Base-by-base conservation (phyloP, 2,113 vertebrate species). In the Agelaius tricolor region DNA sequence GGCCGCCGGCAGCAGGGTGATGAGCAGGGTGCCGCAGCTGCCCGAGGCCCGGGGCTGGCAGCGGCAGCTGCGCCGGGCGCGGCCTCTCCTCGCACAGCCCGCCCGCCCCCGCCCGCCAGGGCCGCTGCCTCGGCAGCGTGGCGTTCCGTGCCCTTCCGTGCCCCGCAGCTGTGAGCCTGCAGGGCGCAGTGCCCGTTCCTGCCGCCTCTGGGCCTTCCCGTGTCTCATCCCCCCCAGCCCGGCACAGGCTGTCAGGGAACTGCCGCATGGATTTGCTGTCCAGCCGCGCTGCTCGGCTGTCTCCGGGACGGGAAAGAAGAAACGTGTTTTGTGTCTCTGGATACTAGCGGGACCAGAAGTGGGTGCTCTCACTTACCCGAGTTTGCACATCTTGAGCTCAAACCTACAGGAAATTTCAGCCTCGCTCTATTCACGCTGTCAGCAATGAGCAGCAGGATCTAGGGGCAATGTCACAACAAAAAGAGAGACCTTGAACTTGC, bases 401-500 rank as follows among this genome's bases (percentile, higher is more conserved):
- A 33, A 71, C 57, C 9, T 8, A 37, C 27, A 13, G 2, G 3
- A 65, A 74, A 43, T 41, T 16, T 5, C 59, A 59, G 61, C 47
- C 43, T 18, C 44, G 23, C 28, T 41, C 67, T 43, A 51, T 28
- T 80, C 82, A 21, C 67, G 27, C 35, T 7, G 3, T n/a, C 68
- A 61, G 71, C 69, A 61, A 19, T 0, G 14, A 79, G 78, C 78
- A 69, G 85, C 55, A 27, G 63, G 61, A 72, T 55, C 68, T 71
- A 57, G 41, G 54, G 77, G 73, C 79, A 68, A 78, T 35, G 79
- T 67, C 62, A 23, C 14, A 72, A 87, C 58, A 91, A 89, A 94
- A 94, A 86, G 83, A 74, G 61, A 89, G 83, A 93, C 86, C 93
- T 95, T 96, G 96, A 96, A 88, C 94, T 95, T 84, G 68, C 73